Evolutionary conservation across 1,140 invertebrate genomes (phyloP).

Genomic region (Rhagoletis pomonella): DNA sequence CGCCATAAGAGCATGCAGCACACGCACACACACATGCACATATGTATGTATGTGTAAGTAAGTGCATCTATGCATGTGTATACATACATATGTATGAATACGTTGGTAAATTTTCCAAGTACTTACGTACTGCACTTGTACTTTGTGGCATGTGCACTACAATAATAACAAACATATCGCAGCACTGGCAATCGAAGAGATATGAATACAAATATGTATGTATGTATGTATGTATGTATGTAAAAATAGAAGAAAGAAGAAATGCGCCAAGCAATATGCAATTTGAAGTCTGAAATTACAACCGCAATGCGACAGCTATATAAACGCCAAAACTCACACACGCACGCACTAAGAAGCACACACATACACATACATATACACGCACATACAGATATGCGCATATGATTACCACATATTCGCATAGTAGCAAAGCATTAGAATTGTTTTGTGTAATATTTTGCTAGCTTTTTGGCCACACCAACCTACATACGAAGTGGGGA

Average conservation of each 20-base stretch:
- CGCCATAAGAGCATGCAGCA: slow-evolving; percentile 21
- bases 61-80: not conserved
- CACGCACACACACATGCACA: not conserved
- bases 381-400: not conserved
- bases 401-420: slow-evolving; percentile 48
- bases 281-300: slow-evolving; percentile 42
- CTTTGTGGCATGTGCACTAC: slow-evolving; percentile 11
- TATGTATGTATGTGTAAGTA: no score
- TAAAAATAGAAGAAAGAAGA: not conserved
- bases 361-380: not conserved
- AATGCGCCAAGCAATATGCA: slow-evolving; percentile 25
- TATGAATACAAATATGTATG: not conserved
- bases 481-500: not conserved
- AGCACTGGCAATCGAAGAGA: not conserved
- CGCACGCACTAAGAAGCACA: not conserved
- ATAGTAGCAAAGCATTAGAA: slow-evolving; percentile 36
- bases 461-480: slow-evolving; percentile 23
- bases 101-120: no score
- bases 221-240: not conserved
- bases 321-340: slow-evolving; percentile 23
- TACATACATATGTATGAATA: not conserved
- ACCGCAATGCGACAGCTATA: slow-evolving; percentile 54
- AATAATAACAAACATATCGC: not conserved
- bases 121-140: not conserved
- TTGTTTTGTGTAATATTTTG: slow-evolving; percentile 44